Conservation (phyloP, 2,797 vertebrate species). For the Gymnopithys bicolor region DNA sequence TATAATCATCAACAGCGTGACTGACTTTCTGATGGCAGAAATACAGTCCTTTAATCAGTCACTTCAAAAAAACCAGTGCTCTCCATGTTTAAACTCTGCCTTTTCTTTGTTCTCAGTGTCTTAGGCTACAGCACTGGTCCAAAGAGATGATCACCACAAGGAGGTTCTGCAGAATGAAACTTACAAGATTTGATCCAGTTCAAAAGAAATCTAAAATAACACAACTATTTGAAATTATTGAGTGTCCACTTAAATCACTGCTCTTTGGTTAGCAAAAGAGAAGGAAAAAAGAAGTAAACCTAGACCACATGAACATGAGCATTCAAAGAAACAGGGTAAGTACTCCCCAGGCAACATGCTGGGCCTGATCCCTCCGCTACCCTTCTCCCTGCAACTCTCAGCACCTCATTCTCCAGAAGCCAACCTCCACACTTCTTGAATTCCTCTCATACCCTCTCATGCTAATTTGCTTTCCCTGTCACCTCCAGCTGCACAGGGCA, state of each 20-base stretch:
- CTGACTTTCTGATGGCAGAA: background rate
- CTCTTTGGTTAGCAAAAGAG: background rate
- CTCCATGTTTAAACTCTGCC: background rate
- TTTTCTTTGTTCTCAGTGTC: background rate
- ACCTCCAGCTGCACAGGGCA: constrained; percentile 3
- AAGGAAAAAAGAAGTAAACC: background rate
- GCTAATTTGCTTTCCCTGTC: background rate
- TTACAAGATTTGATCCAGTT: background rate
- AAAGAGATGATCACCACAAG: background rate
- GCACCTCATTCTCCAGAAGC: background rate
- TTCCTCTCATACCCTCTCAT: background rate
- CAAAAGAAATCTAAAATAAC: background rate
- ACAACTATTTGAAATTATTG: background rate
- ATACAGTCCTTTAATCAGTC: background rate
- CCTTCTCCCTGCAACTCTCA: background rate
- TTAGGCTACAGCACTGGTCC: background rate
- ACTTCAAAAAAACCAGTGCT: background rate
- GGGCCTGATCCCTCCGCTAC: background rate
- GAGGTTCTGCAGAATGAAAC: background rate
- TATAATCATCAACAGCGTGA: background rate
- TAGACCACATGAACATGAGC: background rate
- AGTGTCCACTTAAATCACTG: constrained; percentile 47
- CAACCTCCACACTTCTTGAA: background rate
- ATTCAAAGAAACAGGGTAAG: background rate
- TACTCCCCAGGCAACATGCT: background rate